Evolutionary conservation across 37 sponge, comb jelly and placozoan species (phyloP).

Genomic region (Petrosia ficiformis): DNA sequence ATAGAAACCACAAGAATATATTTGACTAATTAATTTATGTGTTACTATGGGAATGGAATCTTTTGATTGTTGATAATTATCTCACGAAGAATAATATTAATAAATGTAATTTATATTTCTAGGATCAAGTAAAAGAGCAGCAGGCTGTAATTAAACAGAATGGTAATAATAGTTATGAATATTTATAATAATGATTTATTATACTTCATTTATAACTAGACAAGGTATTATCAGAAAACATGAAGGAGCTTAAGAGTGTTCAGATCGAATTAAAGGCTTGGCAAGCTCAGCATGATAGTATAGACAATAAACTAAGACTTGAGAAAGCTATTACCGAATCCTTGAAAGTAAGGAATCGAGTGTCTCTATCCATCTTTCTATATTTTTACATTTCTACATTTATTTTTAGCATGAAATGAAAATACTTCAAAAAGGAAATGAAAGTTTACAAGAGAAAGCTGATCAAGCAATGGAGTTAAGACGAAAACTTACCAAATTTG

Average conservation of each 20-base stretch:
- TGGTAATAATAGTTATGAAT: background rate
- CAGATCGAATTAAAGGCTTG: constrained; percentile 34
- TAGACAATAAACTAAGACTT: constrained; percentile 17
- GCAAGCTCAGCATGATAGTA: constrained; percentile 22
- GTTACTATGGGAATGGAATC: background rate
- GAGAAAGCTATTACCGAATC: constrained; percentile 33
- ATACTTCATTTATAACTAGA: constrained; percentile 8
- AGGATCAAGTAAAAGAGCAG: background rate
- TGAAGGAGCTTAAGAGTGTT: constrained; percentile 3
- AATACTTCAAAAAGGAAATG: constrained; percentile 14
- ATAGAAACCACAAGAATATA: too few species aligned
- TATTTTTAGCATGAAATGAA: background rate
- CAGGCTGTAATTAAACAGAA: background rate
- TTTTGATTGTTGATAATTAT: too few species aligned
- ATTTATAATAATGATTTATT: background rate
- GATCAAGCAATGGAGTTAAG: constrained; percentile 3
- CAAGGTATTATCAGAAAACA: constrained; percentile 23
- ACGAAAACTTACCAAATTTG: constrained; percentile 13
- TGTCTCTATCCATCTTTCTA: background rate
- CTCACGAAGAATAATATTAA: background rate
- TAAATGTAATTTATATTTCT: background rate
- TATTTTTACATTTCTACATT: background rate
- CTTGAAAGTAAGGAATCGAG: constrained; percentile 11
- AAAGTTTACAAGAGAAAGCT: constrained; percentile 13
- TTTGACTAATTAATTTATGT: too few species aligned